Evolutionary conservation across 2,113 vertebrate species (phyloP).

Genomic region (Pampusana beccarii): DNA sequence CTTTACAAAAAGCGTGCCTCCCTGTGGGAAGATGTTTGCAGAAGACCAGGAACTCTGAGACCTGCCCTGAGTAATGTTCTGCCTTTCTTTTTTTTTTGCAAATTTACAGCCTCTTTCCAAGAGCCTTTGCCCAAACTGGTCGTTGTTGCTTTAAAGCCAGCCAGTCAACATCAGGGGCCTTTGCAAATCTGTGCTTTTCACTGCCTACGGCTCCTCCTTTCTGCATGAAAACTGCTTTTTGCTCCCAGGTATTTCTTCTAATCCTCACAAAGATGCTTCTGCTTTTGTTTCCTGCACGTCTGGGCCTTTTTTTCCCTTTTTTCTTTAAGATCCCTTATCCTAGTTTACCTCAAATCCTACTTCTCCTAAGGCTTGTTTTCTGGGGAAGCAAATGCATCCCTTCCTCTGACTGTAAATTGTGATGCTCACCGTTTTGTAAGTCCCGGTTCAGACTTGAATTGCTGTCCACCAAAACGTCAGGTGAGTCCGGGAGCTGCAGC

Average conservation of each 20-base stretch:
- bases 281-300: background rate
- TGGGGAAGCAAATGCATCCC: too few relatives aligned
- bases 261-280: background rate
- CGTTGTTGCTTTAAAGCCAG: background rate
- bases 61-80: too few relatives aligned
- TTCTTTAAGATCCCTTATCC: background rate
- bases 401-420: too few relatives aligned
- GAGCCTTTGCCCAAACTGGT: background rate
- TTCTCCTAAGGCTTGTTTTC: background rate
- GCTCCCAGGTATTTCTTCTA: background rate
- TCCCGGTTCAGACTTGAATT: too few relatives aligned
- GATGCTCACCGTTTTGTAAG: too few relatives aligned
- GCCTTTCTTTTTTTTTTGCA: too few relatives aligned
- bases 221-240: background rate
- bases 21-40: background rate
- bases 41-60: background rate
- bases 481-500: background rate
- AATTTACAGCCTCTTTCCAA: background rate
- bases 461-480: background rate
- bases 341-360: background rate
- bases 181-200: too few relatives aligned
- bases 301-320: too few relatives aligned
- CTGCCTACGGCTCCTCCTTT: too few relatives aligned
- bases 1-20: background rate
- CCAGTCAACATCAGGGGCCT: background rate